Base-by-base conservation (phyloP, 2,888 invertebrate species). In the Nudaria mundana region DNA sequence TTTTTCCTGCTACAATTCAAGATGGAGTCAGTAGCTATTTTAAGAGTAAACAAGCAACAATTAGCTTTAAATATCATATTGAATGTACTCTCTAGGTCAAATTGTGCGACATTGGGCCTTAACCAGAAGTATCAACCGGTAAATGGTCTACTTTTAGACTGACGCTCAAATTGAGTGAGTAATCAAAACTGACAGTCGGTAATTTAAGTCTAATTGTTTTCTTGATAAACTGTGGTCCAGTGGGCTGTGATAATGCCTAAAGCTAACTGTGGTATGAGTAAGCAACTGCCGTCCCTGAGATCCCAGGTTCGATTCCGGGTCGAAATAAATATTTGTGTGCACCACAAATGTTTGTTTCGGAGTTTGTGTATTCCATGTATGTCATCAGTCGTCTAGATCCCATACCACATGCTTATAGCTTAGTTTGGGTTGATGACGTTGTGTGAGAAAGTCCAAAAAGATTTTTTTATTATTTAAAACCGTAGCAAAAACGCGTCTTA, bases 41-140 rank as follows among this genome's bases (percentile, higher is more conserved):
- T 10, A 7, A 24, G 18, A 11, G 12, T 5, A 4, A 10, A 10
- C 13, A 14, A 5, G 20, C 14, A 28, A 28, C 25, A 37, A 30
- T 30, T 37, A 23, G 22, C n/a, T 12, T 23, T 37, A 30, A 30
- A 37, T 29, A 30, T 31, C 13, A 32, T 28, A 12, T 32, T 22
- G 8, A 38, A 18, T 28, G 11, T 10, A 5, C 8, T 11, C 25
- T 24, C 5, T 24, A 39, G 41, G 41, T 37, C 40, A 39, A 33
- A 30, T n/a, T n/a, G 2, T 18, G 13, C 12, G 38, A 22, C 32
- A 32, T 32, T 32, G 28, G 18, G n/a, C 1, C 1, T 16, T 28
- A 23, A 32, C 28, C 32, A 37, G 32, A 28, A 38, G 22, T 38
- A 6, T 18, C 14, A n/a, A 31, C n/a, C 35, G 26, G 31, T 33